phyloP scores from a whole-genome alignment of 1,140 invertebrate genomes.

The Trichonephila clavata region DNA sequence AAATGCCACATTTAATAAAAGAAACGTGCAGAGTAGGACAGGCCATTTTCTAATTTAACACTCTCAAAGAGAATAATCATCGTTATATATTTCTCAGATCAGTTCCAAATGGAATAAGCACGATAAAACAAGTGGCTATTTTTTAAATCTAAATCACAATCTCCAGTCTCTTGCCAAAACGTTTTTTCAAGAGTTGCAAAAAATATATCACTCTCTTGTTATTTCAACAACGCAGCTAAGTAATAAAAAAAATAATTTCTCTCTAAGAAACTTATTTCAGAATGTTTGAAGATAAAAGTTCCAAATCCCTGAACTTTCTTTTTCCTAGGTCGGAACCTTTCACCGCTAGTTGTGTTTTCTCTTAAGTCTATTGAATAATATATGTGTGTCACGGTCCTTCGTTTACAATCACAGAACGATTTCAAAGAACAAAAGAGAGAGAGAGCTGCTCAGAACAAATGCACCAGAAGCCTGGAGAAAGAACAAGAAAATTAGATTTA shows the following conservation, averaged over 20 bases:
- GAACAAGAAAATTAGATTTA: slow-evolving; percentile 9
- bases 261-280: background rate
- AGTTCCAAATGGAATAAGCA: background rate
- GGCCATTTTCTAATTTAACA: background rate
- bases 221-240: background rate
- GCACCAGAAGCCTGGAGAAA: background rate
- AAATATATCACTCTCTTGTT: background rate
- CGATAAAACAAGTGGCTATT: background rate
- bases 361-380: slow-evolving; percentile 6
- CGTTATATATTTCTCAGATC: background rate
- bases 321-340: background rate
- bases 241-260: background rate
- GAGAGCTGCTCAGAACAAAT: background rate
- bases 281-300: background rate
- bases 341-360: background rate
- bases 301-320: background rate
- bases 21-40: background rate
- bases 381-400: slow-evolving; percentile 25
- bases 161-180: background rate
- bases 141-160: background rate
- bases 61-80: background rate
- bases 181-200: background rate
- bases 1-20: background rate
- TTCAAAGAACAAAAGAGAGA: slow-evolving; percentile 3
- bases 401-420: slow-evolving; percentile 19